Base-by-base conservation (phyloP, 1,140 invertebrate genomes). In the Rhizoglyphus robini region DNA sequence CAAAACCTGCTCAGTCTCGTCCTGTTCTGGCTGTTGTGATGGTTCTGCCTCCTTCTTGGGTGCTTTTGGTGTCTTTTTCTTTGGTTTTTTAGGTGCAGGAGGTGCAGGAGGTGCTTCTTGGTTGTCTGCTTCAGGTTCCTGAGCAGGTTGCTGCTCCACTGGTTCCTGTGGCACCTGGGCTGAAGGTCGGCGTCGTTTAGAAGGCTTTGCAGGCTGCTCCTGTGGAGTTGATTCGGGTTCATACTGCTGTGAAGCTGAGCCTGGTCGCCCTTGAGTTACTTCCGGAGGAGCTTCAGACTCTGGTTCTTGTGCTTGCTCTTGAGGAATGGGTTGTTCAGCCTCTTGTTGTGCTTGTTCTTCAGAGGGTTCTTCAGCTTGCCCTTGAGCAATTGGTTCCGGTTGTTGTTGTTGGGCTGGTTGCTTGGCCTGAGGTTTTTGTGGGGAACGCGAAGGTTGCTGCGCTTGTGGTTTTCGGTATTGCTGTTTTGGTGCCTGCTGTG, bases 361-460 rank as follows among this genome's bases (percentile, higher is more conserved):
- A 15, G 41, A 15, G 15, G 41, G 41, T 63, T 3, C 32, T 23
- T 38, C 15, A 11, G 8, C 15, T 11, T 36, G n/a, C 13, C 20
- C 2, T 51, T 8, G 2, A 1, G 8, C 18, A 30, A 13, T 23
- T 2, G 41, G 63, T 31, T 64, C n/a, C 31, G 18, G 59, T 30
- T 49, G 36, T 64, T 49, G 62, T 32, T 64, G 23, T 64, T 29
- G n/a, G n/a, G n/a, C n/a, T n/a, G n/a, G n/a, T n/a, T n/a, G n/a
- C n/a, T n/a, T n/a, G n/a, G n/a, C n/a, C n/a, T n/a, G 1, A n/a
- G 5, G 4, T 38, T 59, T 20, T 4, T 5, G 57, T 38, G 4
- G 25, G 20, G 30, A n/a, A n/a, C n/a, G n/a, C n/a, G n/a, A n/a
- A n/a, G n/a, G n/a, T n/a, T n/a, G n/a, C n/a, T n/a, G n/a, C n/a